Base-by-base conservation (phyloP, 2,888 invertebrate species). In the Phytoseiulus persimilis region DNA sequence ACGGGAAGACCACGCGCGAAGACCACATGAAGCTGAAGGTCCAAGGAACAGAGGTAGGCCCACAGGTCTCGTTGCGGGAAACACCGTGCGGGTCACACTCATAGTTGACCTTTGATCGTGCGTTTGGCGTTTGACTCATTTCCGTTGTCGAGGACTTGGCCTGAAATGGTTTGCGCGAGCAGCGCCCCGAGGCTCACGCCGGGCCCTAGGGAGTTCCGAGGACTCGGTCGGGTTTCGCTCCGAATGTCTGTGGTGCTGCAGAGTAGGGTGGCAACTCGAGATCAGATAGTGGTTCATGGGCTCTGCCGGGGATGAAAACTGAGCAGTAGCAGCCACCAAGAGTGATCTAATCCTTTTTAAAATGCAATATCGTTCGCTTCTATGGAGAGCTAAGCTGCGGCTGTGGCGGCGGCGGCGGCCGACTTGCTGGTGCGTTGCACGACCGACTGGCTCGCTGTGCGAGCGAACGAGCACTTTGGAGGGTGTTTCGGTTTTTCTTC, bases 1-100 rank as follows among this genome's bases (percentile, higher is more conserved):
- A 98, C 93, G 98, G 98, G 32, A 98, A 98, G 94, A 98, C 98
- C 91, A 98, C 98, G 90, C 94, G 99, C 92, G 99, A 99, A 93
- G 99, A 99, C 94, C 99, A 99, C 93, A 98, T 99, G 98, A 98
- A 98, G 93, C 94, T 99, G 91, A 99, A 99, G 95, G 98, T 98
- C 92, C 97, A 97, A 94, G 97, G 97, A 92, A 96, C 96, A 91
- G 97, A 97, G 95, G 97, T 96, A 92, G 94, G 94, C 23, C 39
- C 18, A 90, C 90, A 89, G 83, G 46, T 83, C 89, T 33, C 83
- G 32, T 87, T 89, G 31, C 39, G 65, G 18, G 18, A 14, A 23
- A 46, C 9, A 46, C 14, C 6, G 6, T 14, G 46, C 46, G 6
- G 14, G 46, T 65, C 18, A 14, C n/a, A 83, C 89, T 90, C 39